Evolutionary conservation across 2,888 invertebrate species (phyloP).

Genomic region (Hydriomena furcata): DNA sequence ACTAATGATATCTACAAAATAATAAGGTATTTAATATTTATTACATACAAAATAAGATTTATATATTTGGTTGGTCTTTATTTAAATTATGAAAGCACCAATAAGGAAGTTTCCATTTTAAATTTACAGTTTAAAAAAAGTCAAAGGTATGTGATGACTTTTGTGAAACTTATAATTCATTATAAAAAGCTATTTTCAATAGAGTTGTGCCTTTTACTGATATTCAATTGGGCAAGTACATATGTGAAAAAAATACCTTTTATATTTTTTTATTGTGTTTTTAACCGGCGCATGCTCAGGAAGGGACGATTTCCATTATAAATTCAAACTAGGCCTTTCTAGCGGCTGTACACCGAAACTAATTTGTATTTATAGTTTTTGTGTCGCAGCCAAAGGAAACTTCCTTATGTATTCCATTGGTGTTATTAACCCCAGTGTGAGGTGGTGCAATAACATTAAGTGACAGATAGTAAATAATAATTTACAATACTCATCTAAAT

Average conservation of each 20-base stretch:
- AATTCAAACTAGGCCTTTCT: conserved; percentile 1
- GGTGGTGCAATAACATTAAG: conserved; percentile 69
- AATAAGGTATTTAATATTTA: conserved; percentile 58
- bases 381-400: neutral
- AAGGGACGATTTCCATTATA: no score
- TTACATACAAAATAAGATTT: conserved; percentile 74
- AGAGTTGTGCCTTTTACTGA: no score
- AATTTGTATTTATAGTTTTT: neutral
- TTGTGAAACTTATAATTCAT: no score
- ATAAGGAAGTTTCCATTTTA: conserved; percentile 9
- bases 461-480: conserved; percentile 57
- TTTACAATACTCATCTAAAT: conserved; percentile 68
- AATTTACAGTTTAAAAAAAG: no score
- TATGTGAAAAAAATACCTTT: no score
- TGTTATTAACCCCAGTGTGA: conserved; percentile 62
- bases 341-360: neutral
- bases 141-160: no score
- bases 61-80: conserved; percentile 82
- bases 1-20: conserved; percentile 80
- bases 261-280: no score
- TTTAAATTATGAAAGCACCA: conserved; percentile 69
- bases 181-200: no score
- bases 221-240: no score
- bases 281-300: no score
- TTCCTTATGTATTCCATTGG: conserved; percentile 56